Base-by-base conservation (phyloP, 1,140 invertebrate genomes). In the Daktulosphaira vitifoliae region DNA sequence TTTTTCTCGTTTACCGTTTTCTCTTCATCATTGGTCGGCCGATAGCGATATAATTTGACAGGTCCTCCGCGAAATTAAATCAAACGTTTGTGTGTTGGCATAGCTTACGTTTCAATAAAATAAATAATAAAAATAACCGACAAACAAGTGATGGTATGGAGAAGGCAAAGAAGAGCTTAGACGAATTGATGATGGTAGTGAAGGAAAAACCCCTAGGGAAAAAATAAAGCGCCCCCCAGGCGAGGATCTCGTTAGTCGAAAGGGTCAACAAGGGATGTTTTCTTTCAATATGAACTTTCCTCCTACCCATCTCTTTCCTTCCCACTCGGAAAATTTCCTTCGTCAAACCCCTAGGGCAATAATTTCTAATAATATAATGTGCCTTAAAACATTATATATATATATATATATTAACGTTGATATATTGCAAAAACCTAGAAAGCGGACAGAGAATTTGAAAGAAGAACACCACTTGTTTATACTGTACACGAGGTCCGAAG, bases 221-320 rank as follows among this genome's bases (percentile, higher is more conserved):
- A 16, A 59, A 48, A 62, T 62, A 62, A 62, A 62, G 25, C 56
- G 44, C 1, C 42, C 56, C 42, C 56, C 42, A 16, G 16, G 56
- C 56, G 56, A 62, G 56, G 42, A 62, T 62, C 56, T 62, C 42
- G 42, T 62, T 62, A 62, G 56, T 48, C 25, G 42, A 48, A 62
- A 62, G 56, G 56, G 56, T 62, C 56, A 62, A 62, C 39, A 59
- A 59, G 54, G 37, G 38, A 59, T 62, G 56, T 62, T 62, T 62
- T 62, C 56, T 59, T 59, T 59, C 39, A 59, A 59, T 59, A 59
- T 25, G 33, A 54, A 39, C 20, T 15, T 7, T 15, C 38, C 4
- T 42, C 38, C 38, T 42, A 3, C 13, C 4, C 38, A 15, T 5
- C 38, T 42, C 3, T 15, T n/a, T 22, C 15, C 11, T 2, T 11